These are phyloP conservation scores for Diaprepes abbreviatus DNA, from an alignment of 2,888 invertebrate species.

Conservation along the genomic window DNA sequence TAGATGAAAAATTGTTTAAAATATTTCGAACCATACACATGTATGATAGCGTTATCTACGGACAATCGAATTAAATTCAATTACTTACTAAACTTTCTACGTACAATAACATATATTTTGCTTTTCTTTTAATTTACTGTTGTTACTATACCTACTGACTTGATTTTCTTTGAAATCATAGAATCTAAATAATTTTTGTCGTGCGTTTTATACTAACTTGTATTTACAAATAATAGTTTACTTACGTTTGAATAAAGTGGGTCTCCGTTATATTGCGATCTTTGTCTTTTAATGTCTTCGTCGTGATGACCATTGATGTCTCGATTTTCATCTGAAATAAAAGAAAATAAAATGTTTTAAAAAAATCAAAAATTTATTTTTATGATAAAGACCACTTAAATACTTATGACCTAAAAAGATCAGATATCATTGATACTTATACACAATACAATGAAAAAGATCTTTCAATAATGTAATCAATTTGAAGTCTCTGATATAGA, in stretches of 20 bases:
- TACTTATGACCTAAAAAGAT: too few relatives aligned
- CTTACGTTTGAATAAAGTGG: slow-evolving; percentile 91
- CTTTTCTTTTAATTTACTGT: slow-evolving; percentile 7
- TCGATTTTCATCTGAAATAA: slow-evolving; percentile 83
- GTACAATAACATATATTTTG: slow-evolving; percentile 5
- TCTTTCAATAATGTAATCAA: too few relatives aligned
- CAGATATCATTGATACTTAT: too few relatives aligned
- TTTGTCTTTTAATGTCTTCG: slow-evolving; percentile 89
- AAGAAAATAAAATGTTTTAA: slow-evolving; percentile 35
- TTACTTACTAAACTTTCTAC: too few relatives aligned
- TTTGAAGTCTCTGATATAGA: too few relatives aligned
- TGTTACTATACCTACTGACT: not conserved
- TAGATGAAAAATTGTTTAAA: too few relatives aligned
- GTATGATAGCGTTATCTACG: too few relatives aligned
- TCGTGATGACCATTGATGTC: slow-evolving; percentile 90
- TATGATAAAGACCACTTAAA: too few relatives aligned
- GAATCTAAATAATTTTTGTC: not conserved
- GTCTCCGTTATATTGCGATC: slow-evolving; percentile 90
- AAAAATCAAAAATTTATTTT: too few relatives aligned
- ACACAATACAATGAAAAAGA: too few relatives aligned
- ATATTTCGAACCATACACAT: too few relatives aligned
- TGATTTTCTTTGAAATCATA: not conserved
- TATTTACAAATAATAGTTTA: slow-evolving; percentile 53
- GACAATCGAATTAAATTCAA: too few relatives aligned
- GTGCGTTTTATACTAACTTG: not conserved